Conservation (phyloP, 2,797 vertebrate species). For the Lepus oiostolus region DNA sequence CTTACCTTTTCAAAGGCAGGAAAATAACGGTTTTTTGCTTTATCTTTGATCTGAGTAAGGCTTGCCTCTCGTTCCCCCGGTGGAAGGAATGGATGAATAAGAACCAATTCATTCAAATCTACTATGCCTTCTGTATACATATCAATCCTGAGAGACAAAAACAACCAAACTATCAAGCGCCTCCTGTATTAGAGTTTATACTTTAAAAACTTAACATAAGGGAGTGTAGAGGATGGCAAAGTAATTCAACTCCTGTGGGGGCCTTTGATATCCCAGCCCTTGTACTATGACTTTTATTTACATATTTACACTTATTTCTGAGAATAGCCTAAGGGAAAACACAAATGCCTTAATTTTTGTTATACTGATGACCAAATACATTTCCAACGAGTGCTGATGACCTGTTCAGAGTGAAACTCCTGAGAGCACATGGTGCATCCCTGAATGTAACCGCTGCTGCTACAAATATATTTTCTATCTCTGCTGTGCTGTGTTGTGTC, state of each 20-base stretch:
- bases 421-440: neutral
- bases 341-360: neutral
- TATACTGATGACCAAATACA: neutral
- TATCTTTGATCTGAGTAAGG: constrained; percentile 33
- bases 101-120: constrained; percentile 44
- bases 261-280: neutral
- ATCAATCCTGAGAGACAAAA: constrained; percentile 78
- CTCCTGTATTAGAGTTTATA: neutral
- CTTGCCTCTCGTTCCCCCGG: constrained; percentile 64
- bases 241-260: neutral
- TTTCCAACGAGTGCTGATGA: neutral
- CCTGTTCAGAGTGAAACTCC: neutral
- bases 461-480: rapidly evolving
- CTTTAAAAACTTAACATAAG: neutral
- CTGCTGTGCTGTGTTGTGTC: neutral
- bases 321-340: neutral
- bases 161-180: neutral
- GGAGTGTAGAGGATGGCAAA: neutral
- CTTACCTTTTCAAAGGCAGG: constrained; percentile 80
- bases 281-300: neutral
- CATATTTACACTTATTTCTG: neutral
- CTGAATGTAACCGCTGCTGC: neutral
- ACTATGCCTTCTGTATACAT: constrained; percentile 78
- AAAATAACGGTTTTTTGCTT: constrained; percentile 62
- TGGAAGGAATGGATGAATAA: neutral